phyloP scores from a whole-genome alignment of 2,113 vertebrate species.

The Phrynosoma platyrhinos region DNA sequence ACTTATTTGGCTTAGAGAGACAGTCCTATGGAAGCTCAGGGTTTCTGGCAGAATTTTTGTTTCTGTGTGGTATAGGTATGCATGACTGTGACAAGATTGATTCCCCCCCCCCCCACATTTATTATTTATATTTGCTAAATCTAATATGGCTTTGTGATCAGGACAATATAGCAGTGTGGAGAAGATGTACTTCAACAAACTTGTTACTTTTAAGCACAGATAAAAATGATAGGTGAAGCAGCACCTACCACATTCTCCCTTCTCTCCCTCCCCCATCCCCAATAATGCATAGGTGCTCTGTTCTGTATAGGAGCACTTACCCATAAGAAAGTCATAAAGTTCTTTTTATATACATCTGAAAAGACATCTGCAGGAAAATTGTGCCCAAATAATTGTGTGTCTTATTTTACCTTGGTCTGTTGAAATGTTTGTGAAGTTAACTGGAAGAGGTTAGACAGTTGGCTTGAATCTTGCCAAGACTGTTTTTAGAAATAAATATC shows the following conservation, averaged over 20 bases:
- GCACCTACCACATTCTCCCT: not conserved
- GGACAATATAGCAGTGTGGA: not conserved
- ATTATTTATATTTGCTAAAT: not conserved
- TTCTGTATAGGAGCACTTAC: not conserved
- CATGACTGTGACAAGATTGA: not conserved
- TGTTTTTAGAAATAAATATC: conserved; percentile 38
- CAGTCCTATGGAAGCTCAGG: not conserved
- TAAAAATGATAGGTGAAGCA: not conserved
- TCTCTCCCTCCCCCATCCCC: not conserved
- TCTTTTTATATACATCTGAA: conserved; percentile 25
- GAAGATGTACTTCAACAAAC: not conserved
- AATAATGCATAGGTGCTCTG: not conserved
- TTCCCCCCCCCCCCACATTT: not conserved
- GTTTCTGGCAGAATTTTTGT: not conserved
- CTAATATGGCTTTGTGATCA: not conserved
- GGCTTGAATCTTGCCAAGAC: conserved; percentile 37
- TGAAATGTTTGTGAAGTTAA: not conserved
- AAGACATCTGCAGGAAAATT: conserved; percentile 50
- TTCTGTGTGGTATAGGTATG: not conserved
- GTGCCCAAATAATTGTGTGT: conserved; percentile 34
- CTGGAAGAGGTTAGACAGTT: conserved; percentile 24
- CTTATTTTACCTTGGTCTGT: conserved; percentile 32
- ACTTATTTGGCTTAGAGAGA: not conserved
- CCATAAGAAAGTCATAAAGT: not conserved
- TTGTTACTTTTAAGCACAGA: not conserved